phyloP scores from a whole-genome alignment of 2,113 vertebrate species.

The Todiramphus chloris region DNA sequence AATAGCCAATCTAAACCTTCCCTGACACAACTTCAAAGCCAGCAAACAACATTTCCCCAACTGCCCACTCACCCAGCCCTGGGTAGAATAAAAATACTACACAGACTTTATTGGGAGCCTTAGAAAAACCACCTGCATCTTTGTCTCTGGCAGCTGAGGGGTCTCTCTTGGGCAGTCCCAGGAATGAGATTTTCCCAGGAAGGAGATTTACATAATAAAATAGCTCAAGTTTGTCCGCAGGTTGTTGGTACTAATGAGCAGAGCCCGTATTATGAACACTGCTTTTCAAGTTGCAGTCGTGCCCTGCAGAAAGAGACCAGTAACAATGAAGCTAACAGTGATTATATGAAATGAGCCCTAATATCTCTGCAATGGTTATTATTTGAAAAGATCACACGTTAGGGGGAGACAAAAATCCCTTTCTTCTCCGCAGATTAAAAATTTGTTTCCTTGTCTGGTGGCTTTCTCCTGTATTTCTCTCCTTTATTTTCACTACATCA shows the following conservation, averaged over 20 bases:
- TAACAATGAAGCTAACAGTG: background rate
- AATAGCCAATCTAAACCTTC: no score
- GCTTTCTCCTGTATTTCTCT: background rate
- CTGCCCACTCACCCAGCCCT: background rate
- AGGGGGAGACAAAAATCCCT: background rate
- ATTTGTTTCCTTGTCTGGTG: background rate
- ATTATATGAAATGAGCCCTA: background rate
- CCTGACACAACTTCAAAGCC: background rate
- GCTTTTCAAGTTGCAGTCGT: background rate
- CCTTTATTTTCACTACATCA: background rate
- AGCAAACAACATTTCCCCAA: background rate
- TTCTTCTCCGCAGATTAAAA: background rate
- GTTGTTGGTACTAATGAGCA: background rate
- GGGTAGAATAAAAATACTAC: background rate
- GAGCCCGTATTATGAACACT: background rate
- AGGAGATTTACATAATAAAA: background rate
- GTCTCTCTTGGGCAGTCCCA: background rate
- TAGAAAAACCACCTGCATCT: slow-evolving; percentile 25
- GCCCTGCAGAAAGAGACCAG: background rate
- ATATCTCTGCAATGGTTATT: background rate
- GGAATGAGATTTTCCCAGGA: background rate
- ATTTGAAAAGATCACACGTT: background rate
- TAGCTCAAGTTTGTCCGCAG: background rate
- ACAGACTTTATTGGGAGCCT: background rate
- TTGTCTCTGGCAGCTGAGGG: background rate